A percentile compares a stretch with the other conserved stretches of the same genome.
Conservation (phyloP, 2,888 invertebrate species). For the Drosophila sordidapex region DNA sequence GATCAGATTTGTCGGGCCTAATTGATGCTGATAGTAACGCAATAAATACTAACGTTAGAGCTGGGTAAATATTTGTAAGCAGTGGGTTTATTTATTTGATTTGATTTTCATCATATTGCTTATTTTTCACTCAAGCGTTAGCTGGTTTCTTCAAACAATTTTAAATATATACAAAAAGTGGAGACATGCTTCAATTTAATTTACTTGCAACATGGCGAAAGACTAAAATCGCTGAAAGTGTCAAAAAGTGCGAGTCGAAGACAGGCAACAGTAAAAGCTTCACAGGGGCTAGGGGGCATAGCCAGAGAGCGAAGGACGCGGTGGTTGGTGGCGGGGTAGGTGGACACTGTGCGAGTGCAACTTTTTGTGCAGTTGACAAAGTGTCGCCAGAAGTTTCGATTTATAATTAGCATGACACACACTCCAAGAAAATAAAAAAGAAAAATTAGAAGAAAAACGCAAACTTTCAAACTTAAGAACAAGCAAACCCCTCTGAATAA, state of each 20-base stretch:
- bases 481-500: conserved; percentile 1
- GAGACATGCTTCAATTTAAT: conserved; percentile 58
- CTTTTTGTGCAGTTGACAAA: conserved; percentile 73
- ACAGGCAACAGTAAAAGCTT: conserved; percentile 12
- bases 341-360: conserved; percentile 20
- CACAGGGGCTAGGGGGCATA: not conserved
- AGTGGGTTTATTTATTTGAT: not conserved
- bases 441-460: conserved; percentile 62
- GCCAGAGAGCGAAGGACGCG: not conserved
- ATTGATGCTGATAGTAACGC: not conserved
- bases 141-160: conserved; percentile 15
- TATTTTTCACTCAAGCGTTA: not conserved
- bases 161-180: conserved; percentile 26
- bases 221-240: conserved; percentile 55
- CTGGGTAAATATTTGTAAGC: not conserved
- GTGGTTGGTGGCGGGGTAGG: not conserved
- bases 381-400: conserved; percentile 79
- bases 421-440: conserved; percentile 65
- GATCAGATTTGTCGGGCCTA: not conserved
- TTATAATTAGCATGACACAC: conserved; percentile 80
- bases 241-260: conserved; percentile 58
- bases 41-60: too few relatives aligned
- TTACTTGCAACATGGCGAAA: conserved; percentile 50
- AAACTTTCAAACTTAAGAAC: conserved; percentile 59
- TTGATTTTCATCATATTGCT: not conserved